phyloP scores from a whole-genome alignment of 2,888 invertebrate species.

The Ophion ventricosus region DNA sequence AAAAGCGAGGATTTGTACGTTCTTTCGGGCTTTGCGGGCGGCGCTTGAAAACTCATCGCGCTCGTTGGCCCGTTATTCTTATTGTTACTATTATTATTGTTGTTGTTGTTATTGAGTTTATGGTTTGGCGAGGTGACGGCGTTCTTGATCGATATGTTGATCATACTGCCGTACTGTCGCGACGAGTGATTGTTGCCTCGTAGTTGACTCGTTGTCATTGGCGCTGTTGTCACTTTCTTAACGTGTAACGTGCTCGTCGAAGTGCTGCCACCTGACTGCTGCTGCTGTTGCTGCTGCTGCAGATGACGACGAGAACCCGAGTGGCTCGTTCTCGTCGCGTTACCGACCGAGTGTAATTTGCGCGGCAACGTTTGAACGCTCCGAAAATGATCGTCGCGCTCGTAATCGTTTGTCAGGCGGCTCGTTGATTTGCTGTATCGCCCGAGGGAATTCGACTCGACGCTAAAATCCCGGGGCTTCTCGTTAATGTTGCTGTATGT shows the following conservation, averaged over 20 bases:
- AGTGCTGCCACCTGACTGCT: slow-evolving; percentile 9
- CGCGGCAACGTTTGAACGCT: slow-evolving; percentile 92
- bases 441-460: slow-evolving; percentile 90
- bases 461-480: slow-evolving; percentile 84
- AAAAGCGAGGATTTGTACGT: slow-evolving; percentile 90
- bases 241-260: slow-evolving; percentile 64
- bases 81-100: neutral
- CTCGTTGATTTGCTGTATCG: slow-evolving; percentile 93
- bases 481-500: neutral
- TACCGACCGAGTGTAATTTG: slow-evolving; percentile 80
- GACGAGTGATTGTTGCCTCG: slow-evolving; percentile 33
- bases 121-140: slow-evolving; percentile 76
- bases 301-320: slow-evolving; percentile 48
- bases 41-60: slow-evolving; percentile 67
- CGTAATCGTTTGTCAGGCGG: slow-evolving; percentile 86
- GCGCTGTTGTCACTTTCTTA: slow-evolving; percentile 46
- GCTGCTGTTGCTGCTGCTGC: slow-evolving; percentile 21
- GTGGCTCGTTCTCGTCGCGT: slow-evolving; percentile 65
- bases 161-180: slow-evolving; percentile 81
- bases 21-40: slow-evolving; percentile 89
- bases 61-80: neutral
- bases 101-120: slow-evolving; percentile 12
- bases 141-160: slow-evolving; percentile 88
- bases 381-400: slow-evolving; percentile 85
- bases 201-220: slow-evolving; percentile 29